A percentile compares a stretch with the other conserved stretches of the same genome.
Evolutionary conservation across 2,797 vertebrate species (phyloP).

Genomic region (Hybognathus amarus): DNA sequence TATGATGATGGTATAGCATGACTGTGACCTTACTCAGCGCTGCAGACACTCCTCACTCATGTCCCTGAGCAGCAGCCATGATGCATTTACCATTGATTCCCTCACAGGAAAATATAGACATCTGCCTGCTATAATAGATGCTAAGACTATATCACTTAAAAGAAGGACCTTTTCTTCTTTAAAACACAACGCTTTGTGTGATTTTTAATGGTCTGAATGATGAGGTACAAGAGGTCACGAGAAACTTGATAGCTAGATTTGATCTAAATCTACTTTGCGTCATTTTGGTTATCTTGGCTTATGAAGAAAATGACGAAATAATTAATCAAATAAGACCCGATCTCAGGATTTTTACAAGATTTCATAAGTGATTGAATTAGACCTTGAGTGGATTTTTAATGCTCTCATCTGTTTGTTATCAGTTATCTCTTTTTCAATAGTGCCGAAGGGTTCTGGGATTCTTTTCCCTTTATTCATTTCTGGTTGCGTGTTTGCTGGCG

Average conservation of each 20-base stretch:
- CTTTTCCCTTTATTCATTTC: neutral
- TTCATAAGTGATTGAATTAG: constrained; percentile 47
- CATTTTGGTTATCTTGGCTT: neutral
- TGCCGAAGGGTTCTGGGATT: constrained; percentile 4
- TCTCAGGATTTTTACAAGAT: constrained; percentile 23
- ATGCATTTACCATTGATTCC: constrained; percentile 36
- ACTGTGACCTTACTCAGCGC: constrained; percentile 26
- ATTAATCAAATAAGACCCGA: neutral
- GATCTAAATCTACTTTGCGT: too few species aligned
- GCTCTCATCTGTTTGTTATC: constrained; percentile 35
- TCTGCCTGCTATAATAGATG: neutral
- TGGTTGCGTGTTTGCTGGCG: constrained; percentile 4
- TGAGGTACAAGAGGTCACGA: neutral
- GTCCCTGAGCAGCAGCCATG: neutral
- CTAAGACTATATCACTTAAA: neutral
- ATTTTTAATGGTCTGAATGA: neutral
- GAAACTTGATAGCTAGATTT: neutral
- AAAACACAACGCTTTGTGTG: neutral
- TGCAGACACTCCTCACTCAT: neutral
- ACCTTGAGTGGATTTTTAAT: constrained; percentile 43
- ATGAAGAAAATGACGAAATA: neutral
- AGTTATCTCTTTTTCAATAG: constrained; percentile 44
- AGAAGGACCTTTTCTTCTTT: neutral
- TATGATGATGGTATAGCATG: constrained; percentile 35
- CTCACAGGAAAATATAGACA: neutral